Evolutionary conservation across 2,113 vertebrate genomes (phyloP).

Genomic region (Gallinago media): DNA sequence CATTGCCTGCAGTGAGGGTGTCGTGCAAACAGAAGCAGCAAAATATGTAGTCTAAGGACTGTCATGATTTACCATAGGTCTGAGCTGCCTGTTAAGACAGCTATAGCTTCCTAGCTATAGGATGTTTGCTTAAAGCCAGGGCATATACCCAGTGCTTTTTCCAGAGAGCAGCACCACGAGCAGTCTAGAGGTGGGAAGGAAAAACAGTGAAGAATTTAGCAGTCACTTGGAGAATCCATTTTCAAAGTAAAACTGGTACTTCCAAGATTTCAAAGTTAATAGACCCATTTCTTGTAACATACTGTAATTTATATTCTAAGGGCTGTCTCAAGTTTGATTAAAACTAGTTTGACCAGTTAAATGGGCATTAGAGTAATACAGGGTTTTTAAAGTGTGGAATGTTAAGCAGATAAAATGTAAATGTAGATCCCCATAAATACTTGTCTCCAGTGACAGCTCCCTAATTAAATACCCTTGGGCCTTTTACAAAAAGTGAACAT

Average conservation of each 20-base stretch:
- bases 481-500: neutral
- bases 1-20: neutral
- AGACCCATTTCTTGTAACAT: neutral
- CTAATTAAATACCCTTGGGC: neutral
- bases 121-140: neutral
- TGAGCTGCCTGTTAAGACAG: neutral
- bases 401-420: neutral
- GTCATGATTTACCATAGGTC: neutral
- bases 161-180: neutral
- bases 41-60: neutral
- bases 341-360: neutral
- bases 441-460: neutral
- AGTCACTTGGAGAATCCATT: neutral
- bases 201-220: neutral
- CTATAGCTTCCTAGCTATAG: neutral
- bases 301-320: neutral
- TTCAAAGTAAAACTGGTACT: neutral
- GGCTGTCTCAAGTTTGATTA: neutral
- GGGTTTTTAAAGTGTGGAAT: neutral
- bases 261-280: neutral
- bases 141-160: neutral
- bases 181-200: neutral
- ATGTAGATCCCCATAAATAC: neutral
- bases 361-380: neutral
- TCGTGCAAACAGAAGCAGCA: neutral